These are phyloP conservation scores for Brachyhypopomus gauderio DNA, from an alignment of 2,113 vertebrate genomes.

Conservation along the genomic window DNA sequence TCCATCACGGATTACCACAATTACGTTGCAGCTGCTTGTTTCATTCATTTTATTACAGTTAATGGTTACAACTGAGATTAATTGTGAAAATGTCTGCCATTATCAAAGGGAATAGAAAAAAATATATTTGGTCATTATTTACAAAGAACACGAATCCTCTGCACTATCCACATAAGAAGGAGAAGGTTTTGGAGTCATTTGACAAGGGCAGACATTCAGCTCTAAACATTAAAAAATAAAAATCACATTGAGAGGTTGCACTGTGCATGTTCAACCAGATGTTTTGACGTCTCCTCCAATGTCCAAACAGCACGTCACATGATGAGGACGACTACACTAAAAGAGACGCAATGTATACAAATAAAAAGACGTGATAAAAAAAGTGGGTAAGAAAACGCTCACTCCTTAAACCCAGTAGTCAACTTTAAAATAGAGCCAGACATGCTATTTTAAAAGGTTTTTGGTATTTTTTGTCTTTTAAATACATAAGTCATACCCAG, in stretches of 20 bases:
- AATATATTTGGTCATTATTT: constrained; percentile 91
- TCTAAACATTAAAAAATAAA: constrained; percentile 64
- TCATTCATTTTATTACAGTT: constrained; percentile 81
- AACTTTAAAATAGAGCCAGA: constrained; percentile 77
- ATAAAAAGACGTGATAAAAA: constrained; percentile 67
- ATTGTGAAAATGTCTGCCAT: constrained; percentile 82
- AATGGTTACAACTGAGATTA: constrained; percentile 78
- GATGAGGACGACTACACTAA: constrained; percentile 73
- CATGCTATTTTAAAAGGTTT: constrained; percentile 74
- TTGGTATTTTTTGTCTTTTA: constrained; percentile 65
- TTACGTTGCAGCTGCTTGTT: constrained; percentile 75
- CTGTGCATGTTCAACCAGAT: constrained; percentile 70
- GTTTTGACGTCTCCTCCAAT: constrained; percentile 60
- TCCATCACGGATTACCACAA: constrained; percentile 35
- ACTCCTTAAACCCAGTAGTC: constrained; percentile 77
- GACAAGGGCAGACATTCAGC: constrained; percentile 82
- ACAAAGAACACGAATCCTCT: constrained; percentile 83
- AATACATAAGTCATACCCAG: constrained; percentile 71
- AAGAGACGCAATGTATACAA: constrained; percentile 65
- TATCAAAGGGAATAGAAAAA: constrained; percentile 82
- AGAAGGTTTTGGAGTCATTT: constrained; percentile 66
- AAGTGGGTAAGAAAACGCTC: constrained; percentile 65
- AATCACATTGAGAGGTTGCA: constrained; percentile 63
- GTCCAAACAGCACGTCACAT: constrained; percentile 73
- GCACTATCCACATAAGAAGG: constrained; percentile 80